A percentile compares a stretch with the other conserved stretches of the same genome.
These are phyloP conservation scores for Oxyscelio sp. DNA, from an alignment of 2,888 invertebrate species.

Conservation along the genomic window DNA sequence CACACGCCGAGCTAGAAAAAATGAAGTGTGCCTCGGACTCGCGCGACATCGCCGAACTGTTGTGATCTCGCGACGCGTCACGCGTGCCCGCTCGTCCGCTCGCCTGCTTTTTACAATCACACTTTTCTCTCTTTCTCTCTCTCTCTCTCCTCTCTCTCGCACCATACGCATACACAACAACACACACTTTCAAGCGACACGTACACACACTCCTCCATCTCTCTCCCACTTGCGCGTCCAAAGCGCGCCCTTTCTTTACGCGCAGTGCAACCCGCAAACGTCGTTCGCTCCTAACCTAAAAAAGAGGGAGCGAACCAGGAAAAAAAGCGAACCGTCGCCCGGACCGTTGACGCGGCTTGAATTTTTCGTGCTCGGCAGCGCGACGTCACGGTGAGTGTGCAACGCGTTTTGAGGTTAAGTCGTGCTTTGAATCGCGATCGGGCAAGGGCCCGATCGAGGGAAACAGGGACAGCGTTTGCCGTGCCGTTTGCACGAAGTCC, in stretches of 20 bases:
- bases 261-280: slow-evolving; percentile 6
- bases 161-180: background rate
- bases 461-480: too few species aligned
- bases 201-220: background rate
- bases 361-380: background rate
- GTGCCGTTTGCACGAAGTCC: too few species aligned
- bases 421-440: background rate
- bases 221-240: background rate
- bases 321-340: background rate
- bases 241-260: slow-evolving; percentile 1
- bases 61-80: slow-evolving; percentile 45
- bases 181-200: background rate
- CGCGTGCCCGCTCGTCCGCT: background rate
- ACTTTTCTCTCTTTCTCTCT: too few species aligned
- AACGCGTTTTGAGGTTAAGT: slow-evolving; percentile 6
- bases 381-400: slow-evolving; percentile 20
- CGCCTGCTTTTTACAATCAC: background rate
- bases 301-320: too few species aligned
- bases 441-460: too few species aligned
- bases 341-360: background rate
- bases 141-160: background rate
- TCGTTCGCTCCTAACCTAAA: slow-evolving; percentile 17
- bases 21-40: slow-evolving; percentile 82
- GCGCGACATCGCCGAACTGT: slow-evolving; percentile 79
- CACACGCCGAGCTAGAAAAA: slow-evolving; percentile 76